Evolutionary conservation across 2,113 vertebrate species (phyloP).

Genomic region (Illadopsis cleaveri): DNA sequence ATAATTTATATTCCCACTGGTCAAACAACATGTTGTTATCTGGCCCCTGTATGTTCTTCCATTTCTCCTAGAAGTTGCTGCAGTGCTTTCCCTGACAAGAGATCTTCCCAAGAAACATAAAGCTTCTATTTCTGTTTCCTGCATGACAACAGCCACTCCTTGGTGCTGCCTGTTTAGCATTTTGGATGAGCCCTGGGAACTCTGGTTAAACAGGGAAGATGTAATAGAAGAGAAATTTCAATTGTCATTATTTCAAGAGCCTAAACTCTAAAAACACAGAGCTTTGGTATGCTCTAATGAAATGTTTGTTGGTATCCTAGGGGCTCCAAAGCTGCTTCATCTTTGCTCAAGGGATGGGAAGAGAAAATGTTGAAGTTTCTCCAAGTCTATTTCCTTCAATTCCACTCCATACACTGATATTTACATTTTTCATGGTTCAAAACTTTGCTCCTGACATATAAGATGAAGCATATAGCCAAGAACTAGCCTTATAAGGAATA

Average conservation of each 20-base stretch:
- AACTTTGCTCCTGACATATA: background rate
- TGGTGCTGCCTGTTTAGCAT: background rate
- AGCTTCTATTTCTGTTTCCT: background rate
- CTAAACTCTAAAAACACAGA: background rate
- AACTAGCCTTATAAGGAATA: background rate
- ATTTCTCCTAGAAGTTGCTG: background rate
- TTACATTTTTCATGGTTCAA: background rate
- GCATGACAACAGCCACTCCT: background rate
- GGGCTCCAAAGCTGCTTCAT: background rate
- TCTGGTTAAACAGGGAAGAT: background rate
- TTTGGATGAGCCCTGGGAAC: background rate
- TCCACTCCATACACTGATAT: background rate
- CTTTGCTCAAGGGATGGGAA: background rate
- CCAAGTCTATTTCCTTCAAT: background rate
- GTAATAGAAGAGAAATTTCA: conserved; percentile 19
- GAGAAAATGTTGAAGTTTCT: background rate
- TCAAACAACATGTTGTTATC: background rate
- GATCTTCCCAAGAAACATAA: background rate
- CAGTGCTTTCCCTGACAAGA: background rate
- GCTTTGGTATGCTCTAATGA: background rate
- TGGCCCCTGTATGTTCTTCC: background rate
- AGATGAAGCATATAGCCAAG: background rate
- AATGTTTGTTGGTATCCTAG: background rate
- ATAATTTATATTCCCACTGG: background rate
- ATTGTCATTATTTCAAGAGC: background rate